Conservation (phyloP, 2,113 vertebrate species). For the Phainopepla nitens region DNA sequence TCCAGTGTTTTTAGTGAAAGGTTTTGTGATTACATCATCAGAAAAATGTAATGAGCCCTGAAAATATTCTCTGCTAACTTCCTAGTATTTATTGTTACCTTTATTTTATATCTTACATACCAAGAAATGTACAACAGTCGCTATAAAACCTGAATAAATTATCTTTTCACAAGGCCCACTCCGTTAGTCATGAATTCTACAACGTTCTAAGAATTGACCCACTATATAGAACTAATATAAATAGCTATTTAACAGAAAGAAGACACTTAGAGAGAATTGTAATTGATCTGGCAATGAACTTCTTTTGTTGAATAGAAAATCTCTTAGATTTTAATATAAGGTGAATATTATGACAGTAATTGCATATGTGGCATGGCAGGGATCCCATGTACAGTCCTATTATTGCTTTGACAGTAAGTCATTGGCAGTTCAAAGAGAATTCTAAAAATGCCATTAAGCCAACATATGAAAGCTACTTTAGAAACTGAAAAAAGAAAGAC, state of each 20-base stretch:
- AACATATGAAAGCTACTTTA: neutral
- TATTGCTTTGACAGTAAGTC: neutral
- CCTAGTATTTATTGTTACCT: neutral
- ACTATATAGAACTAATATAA: neutral
- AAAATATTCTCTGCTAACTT: neutral
- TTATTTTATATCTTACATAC: neutral
- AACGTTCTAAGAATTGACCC: neutral
- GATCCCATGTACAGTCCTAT: neutral
- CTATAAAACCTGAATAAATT: neutral
- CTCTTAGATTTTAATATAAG: neutral
- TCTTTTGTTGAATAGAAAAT: neutral
- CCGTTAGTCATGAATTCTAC: neutral
- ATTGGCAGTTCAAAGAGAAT: neutral
- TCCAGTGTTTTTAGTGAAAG: neutral
- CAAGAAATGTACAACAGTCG: neutral
- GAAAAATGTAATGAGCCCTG: neutral
- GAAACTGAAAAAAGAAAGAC: neutral
- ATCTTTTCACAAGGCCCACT: neutral
- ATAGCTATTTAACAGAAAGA: neutral
- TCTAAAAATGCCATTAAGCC: neutral
- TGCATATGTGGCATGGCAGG: neutral
- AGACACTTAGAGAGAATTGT: neutral
- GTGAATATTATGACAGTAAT: neutral
- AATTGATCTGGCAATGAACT: neutral
- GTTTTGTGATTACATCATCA: neutral